phyloP scores from a whole-genome alignment of 2,797 vertebrate species.

The Gobionotothen gibberifrons region DNA sequence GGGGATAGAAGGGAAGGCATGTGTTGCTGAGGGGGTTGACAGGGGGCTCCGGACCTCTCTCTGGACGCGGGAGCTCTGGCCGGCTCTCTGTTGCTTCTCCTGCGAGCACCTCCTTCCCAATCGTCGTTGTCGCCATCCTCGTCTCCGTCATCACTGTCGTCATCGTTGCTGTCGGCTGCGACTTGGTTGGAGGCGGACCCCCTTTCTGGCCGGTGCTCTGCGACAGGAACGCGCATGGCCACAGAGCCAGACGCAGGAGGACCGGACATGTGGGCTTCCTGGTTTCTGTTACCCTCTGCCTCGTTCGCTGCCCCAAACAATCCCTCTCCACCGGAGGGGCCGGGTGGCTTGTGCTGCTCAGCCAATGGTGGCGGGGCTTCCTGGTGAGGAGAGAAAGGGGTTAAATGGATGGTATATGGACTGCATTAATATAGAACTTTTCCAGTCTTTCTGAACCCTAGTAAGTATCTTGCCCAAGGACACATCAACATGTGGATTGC shows the following conservation, averaged over 20 bases:
- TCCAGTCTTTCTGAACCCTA: no score
- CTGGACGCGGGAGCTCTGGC: conserved; percentile 69
- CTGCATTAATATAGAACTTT: no score
- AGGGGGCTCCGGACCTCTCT: conserved; percentile 80
- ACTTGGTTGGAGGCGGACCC: conserved; percentile 71
- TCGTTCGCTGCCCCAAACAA: conserved; percentile 63
- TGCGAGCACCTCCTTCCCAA: conserved; percentile 73
- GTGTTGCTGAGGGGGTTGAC: conserved; percentile 82
- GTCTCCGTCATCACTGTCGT: conserved; percentile 80
- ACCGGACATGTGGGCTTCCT: conserved; percentile 73
- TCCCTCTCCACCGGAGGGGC: conserved; percentile 73
- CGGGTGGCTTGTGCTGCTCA: conserved; percentile 75
- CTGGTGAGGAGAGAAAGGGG: conserved; percentile 63
- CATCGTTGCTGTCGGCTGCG: conserved; percentile 79
- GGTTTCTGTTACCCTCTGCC: conserved; percentile 65
- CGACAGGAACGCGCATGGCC: conserved; percentile 61
- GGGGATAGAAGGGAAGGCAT: conserved; percentile 83
- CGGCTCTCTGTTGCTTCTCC: conserved; percentile 75
- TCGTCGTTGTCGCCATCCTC: conserved; percentile 82
- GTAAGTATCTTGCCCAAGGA: no score
- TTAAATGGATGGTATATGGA: no score
- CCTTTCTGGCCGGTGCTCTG: conserved; percentile 66
- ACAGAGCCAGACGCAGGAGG: conserved; percentile 77
- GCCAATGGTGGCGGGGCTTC: conserved; percentile 69
- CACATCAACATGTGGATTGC: no score